These are phyloP conservation scores for Disparrhopalites patrizii DNA, from an alignment of 2,888 invertebrate species.

Conservation along the genomic window DNA sequence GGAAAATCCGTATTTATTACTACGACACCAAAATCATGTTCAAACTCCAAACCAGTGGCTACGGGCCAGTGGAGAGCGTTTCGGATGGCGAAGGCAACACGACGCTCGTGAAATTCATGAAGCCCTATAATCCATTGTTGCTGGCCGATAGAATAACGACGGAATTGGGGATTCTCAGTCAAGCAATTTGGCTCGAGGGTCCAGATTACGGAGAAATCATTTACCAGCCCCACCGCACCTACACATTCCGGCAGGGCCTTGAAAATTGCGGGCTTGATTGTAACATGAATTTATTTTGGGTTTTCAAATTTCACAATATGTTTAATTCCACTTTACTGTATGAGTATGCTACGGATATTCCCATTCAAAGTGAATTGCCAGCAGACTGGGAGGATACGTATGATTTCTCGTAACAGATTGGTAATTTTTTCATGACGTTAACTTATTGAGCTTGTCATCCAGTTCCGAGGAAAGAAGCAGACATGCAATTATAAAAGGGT, in stretches of 20 bases:
- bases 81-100: slow-evolving; percentile 1
- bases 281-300: background rate
- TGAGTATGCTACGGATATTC: background rate
- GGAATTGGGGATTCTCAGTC: background rate
- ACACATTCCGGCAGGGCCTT: background rate
- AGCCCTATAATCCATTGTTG: background rate
- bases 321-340: background rate
- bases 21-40: background rate
- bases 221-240: background rate
- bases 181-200: background rate
- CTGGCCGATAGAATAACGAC: background rate
- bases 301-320: background rate
- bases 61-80: background rate
- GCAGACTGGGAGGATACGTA: too few species aligned
- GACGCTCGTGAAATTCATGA: background rate
- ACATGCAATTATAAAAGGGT: too few species aligned
- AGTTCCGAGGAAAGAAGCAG: too few species aligned
- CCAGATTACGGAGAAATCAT: background rate
- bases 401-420: too few species aligned
- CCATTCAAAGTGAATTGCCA: too few species aligned
- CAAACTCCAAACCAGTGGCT: background rate
- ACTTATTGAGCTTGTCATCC: too few species aligned
- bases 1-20: background rate
- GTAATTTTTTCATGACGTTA: too few species aligned
- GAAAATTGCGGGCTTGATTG: background rate